Evolutionary conservation across 2,797 vertebrate genomes (phyloP), one percentile per base, ranked within the genome.

Genomic region (Sphaeramia orbicularis): DNA sequence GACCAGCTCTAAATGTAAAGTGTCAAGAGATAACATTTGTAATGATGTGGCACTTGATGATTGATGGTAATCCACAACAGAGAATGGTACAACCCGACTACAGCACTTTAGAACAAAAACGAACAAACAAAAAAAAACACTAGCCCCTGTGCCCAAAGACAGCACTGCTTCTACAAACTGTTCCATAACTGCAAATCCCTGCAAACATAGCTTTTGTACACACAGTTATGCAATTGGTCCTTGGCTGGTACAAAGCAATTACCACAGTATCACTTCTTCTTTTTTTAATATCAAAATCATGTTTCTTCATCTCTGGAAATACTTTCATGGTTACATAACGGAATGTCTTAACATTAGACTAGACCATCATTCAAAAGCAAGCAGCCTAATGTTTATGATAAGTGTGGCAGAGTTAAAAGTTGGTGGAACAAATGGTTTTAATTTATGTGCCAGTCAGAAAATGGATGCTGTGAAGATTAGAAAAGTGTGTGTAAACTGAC

Each of bases 121-220:
- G n/a, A n/a, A n/a, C n/a, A 16, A 74, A 15, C 16, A 42, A 81
- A 36, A 80, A 61, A 21, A 21, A 21, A 21, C 19, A 37, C 53
- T n/a, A 24, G 35, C 10, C 5, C 13, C 7, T 38, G 45, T 11
- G 47, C 18, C 54, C 4, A 4, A 24, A 13, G 38, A 21, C 36
- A 69, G 43, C 54, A 45, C 24, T 1, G 18, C 9, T 27, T 55
- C 54, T 65, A 15, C 30, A 66, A 80, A 81, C 50, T 73, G 53
- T 63, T 54, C 68, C 51, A 69, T 63, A 64, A 83, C 81, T 65
- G 56, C 69, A 69, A 76, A 78, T 65, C 48, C 59, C 11, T 38
- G 30, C 43, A 49, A 54, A 51, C 30, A 40, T 24, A n/a, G 42
- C 43, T 61, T 14, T 71, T 40, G 19, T 61, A 41, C 44, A 30